Conservation (phyloP, 2,797 vertebrate genomes). For the Pteronotus mesoamericanus region DNA sequence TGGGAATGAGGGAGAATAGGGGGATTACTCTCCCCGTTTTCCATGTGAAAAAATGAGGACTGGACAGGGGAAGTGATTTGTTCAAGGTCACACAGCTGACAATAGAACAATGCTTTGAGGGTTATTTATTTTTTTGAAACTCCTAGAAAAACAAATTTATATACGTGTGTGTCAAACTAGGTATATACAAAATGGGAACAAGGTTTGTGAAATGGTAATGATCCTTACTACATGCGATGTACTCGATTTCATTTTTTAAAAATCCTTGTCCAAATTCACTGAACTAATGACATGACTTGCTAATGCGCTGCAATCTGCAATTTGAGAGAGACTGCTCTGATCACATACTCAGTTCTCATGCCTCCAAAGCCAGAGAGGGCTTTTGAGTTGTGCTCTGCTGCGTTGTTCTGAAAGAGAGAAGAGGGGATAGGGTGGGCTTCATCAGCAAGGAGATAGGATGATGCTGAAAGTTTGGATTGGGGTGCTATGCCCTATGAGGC, state of each 20-base stretch:
- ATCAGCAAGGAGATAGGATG: neutral
- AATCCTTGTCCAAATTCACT: neutral
- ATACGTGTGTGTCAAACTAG: neutral
- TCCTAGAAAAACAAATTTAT: neutral
- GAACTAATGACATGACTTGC: neutral
- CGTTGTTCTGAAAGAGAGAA: neutral
- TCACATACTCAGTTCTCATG: neutral
- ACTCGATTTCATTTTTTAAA: neutral
- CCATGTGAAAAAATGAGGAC: neutral
- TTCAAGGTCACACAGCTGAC: neutral
- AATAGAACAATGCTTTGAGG: neutral
- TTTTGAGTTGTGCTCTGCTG: neutral
- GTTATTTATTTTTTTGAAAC: neutral
- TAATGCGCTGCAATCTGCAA: neutral
- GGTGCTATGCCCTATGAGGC: neutral
- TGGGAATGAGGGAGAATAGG: neutral
- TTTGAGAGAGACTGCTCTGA: neutral
- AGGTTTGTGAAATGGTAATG: neutral
- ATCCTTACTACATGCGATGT: neutral
- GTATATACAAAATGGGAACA: neutral
- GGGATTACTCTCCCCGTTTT: neutral
- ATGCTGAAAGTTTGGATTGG: neutral
- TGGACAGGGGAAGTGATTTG: neutral
- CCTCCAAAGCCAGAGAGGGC: neutral
- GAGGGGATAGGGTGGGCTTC: neutral